Percentiles rank a stretch among this genome's conserved stretches.
Evolutionary conservation across 2,113 vertebrate genomes (phyloP).

Genomic region (Pangasianodon gigas): DNA sequence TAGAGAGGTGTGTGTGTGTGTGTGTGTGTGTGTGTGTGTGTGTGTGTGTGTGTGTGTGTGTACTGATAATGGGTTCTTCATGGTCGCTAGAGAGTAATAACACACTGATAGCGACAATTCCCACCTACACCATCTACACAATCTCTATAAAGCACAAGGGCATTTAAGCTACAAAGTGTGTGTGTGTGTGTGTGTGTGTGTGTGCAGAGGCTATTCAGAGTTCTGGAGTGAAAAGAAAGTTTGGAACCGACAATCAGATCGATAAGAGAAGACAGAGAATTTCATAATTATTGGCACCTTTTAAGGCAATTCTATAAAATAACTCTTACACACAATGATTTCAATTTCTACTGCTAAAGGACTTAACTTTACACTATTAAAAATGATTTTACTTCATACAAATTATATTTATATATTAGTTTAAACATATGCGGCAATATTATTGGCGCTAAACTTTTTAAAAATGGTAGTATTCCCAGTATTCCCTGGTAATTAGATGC

Average conservation of each 20-base stretch:
- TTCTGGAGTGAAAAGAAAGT: neutral
- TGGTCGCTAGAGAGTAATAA: slow-evolving; percentile 15
- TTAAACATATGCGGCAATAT: neutral
- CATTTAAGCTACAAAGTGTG: neutral
- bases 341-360: neutral
- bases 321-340: neutral
- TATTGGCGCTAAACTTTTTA: no score
- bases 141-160: slow-evolving; percentile 4
- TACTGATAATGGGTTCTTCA: slow-evolving; percentile 27
- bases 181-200: neutral
- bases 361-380: neutral
- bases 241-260: neutral
- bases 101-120: slow-evolving; percentile 19
- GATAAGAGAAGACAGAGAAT: neutral
- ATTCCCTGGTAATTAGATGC: no score
- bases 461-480: no score
- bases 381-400: neutral
- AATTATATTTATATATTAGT: neutral
- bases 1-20: neutral
- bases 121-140: neutral
- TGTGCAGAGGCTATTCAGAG: slow-evolving; percentile 7
- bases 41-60: neutral
- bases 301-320: neutral
- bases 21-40: slow-evolving; percentile 34
- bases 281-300: neutral